Conservation (phyloP, 2,888 invertebrate genomes). For the Muscina levida region DNA sequence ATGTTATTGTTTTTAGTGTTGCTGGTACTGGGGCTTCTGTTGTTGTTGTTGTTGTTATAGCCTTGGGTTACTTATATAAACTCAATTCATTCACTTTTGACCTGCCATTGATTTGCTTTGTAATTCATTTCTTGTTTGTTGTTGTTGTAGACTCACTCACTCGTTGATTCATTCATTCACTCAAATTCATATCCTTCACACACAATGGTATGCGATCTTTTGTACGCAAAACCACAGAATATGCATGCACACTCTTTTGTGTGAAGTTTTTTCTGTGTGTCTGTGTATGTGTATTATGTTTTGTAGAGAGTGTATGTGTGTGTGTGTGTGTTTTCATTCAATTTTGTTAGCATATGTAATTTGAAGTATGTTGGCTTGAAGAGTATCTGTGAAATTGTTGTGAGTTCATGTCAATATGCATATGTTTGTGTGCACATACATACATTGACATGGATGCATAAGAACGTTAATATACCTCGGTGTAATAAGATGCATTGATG, state of each 20-base stretch:
- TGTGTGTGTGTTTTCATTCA: no score
- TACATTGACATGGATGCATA: not conserved
- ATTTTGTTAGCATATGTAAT: no score
- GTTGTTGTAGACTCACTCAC: not conserved
- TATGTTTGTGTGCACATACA: not conserved
- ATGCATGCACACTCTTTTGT: no score
- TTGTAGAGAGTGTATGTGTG: no score
- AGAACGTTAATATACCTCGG: not conserved
- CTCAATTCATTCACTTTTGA: constrained; percentile 57
- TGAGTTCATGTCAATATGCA: not conserved
- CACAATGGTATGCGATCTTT: constrained; percentile 1
- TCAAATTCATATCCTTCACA: not conserved
- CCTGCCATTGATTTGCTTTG: constrained; percentile 61
- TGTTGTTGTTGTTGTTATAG: constrained; percentile 30
- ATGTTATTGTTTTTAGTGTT: not conserved
- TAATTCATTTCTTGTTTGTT: constrained; percentile 43
- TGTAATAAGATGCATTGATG: not conserved
- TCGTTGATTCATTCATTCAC: not conserved
- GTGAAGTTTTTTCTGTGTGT: no score
- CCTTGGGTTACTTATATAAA: constrained; percentile 52
- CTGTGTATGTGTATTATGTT: no score
- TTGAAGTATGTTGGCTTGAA: no score
- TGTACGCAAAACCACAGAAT: not conserved
- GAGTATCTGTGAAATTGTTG: no score
- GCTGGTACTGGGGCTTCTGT: not conserved